phyloP scores from a whole-genome alignment of 2,113 vertebrate species.

The Lagopus leucura region DNA sequence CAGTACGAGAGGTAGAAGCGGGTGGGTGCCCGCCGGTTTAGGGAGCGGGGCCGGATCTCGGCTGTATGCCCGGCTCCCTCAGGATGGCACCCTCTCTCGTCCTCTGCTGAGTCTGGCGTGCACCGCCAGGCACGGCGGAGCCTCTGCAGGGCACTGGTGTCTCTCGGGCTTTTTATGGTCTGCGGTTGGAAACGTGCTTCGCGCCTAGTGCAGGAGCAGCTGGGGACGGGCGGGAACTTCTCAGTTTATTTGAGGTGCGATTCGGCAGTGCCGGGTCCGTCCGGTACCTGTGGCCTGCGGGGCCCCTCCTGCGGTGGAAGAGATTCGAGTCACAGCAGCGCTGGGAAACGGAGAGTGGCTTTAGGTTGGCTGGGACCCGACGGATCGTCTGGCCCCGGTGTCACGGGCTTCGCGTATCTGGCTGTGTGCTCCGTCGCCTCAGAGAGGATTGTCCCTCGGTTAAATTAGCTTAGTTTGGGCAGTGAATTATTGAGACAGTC shows the following conservation, averaged over 20 bases:
- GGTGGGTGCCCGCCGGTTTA: too few species aligned
- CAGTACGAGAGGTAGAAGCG: too few species aligned
- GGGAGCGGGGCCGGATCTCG: too few species aligned
- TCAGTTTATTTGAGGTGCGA: background rate
- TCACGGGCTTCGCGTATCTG: background rate
- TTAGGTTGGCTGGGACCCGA: too few species aligned
- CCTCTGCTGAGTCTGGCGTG: background rate
- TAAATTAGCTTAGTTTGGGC: background rate
- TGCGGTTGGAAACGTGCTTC: background rate
- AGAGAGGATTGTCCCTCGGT: background rate
- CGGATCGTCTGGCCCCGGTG: background rate
- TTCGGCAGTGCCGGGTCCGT: background rate
- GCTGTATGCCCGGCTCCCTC: background rate
- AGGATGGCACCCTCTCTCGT: background rate
- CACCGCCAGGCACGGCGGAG: background rate
- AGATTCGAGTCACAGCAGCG: background rate
- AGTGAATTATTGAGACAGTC: constrained; percentile 16
- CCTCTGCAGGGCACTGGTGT: background rate
- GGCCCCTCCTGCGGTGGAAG: background rate
- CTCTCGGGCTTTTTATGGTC: background rate
- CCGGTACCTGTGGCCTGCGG: background rate
- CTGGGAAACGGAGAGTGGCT: background rate
- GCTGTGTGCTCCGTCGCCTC: background rate
- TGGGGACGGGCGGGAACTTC: background rate
- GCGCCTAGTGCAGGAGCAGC: background rate